Conservation (phyloP, 2,888 invertebrate species). For the Scrobipalpa atriplicella region DNA sequence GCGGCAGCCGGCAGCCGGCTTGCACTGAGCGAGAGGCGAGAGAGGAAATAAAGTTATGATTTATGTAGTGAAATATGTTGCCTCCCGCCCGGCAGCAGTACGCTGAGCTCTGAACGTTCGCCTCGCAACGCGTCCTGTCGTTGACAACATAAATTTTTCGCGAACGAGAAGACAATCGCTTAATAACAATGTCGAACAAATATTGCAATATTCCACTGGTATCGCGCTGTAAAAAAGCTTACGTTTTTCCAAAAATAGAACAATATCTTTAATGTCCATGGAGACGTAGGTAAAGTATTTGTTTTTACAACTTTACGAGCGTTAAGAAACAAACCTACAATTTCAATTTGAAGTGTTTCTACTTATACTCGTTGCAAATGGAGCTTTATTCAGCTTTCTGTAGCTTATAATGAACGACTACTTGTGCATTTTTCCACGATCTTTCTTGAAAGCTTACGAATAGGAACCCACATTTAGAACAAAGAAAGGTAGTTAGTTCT, state of each 20-base stretch:
- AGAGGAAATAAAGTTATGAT: conserved; percentile 82
- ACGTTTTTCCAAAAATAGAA: too few relatives aligned
- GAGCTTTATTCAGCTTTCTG: not conserved
- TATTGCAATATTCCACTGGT: conserved; percentile 27
- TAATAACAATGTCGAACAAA: conserved; percentile 44
- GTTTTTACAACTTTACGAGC: not conserved
- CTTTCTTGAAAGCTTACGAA: too few relatives aligned
- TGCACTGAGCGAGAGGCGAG: conserved; percentile 75
- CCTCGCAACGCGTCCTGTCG: conserved; percentile 61
- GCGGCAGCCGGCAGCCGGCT: conserved; percentile 44
- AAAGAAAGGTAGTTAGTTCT: too few relatives aligned
- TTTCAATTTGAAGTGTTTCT: not conserved
- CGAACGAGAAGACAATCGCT: conserved; percentile 61
- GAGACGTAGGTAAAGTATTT: too few relatives aligned
- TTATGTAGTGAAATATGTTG: conserved; percentile 80
- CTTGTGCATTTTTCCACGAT: too few relatives aligned
- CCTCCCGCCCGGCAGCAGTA: conserved; percentile 48
- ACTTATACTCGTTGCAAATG: not conserved
- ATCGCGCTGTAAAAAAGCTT: not conserved
- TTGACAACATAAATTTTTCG: conserved; percentile 64
- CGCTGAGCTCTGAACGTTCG: conserved; percentile 42
- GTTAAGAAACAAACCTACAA: not conserved
- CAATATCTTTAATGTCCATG: too few relatives aligned
- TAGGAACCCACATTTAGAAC: too few relatives aligned
- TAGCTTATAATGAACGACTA: not conserved